phyloP scores from a whole-genome alignment of 2,797 vertebrate species.

The Falco novaeseelandiae region DNA sequence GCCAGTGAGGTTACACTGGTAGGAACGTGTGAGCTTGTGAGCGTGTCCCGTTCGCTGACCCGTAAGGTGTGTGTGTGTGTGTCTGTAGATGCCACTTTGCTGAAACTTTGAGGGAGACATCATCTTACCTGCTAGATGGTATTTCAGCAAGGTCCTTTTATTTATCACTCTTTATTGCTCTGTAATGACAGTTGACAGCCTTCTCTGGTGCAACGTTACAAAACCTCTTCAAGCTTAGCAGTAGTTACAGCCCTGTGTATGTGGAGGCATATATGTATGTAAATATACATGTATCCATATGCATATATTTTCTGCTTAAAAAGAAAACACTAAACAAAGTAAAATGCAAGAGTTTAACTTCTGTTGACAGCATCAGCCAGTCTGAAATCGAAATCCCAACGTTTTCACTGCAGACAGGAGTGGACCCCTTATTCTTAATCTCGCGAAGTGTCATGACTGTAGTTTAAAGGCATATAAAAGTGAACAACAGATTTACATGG shows the following conservation, averaged over 20 bases:
- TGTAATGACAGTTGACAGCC: neutral
- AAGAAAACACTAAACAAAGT: neutral
- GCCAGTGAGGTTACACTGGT: neutral
- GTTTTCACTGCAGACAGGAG: neutral
- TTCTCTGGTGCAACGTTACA: neutral
- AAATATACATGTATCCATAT: neutral
- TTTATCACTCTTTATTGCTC: neutral
- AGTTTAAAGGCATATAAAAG: slow-evolving; percentile 36
- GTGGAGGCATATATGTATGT: neutral
- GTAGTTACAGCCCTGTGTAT: neutral
- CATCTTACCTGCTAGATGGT: slow-evolving; percentile 49
- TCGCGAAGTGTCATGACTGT: neutral
- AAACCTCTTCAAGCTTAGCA: neutral
- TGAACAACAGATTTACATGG: slow-evolving; percentile 7
- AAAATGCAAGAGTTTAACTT: neutral
- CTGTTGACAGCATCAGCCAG: neutral
- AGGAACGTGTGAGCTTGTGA: neutral
- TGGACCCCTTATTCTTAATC: neutral
- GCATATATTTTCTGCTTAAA: neutral
- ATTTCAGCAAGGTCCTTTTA: slow-evolving; percentile 25
- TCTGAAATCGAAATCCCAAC: neutral
- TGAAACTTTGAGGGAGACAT: neutral
- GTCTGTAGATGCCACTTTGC: slow-evolving; percentile 37
- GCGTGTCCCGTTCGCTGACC: slow-evolving; percentile 3
- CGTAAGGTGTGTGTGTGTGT: neutral